These are phyloP conservation scores for Formica selysi DNA, from an alignment of 1,140 invertebrate genomes.

Conservation along the genomic window DNA sequence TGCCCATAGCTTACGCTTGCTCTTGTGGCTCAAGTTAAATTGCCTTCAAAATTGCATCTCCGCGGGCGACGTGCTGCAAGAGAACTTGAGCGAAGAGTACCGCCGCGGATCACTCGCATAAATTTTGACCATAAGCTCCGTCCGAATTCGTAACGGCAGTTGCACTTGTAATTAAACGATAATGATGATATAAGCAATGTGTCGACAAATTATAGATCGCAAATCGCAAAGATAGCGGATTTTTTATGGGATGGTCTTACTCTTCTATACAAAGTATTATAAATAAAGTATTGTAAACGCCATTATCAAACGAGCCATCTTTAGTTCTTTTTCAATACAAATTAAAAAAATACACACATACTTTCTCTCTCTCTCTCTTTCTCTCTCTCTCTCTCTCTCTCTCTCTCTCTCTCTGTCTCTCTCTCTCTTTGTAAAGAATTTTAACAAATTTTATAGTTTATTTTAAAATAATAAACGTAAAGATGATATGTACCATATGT, in stretches of 20 bases:
- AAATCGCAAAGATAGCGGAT: neutral
- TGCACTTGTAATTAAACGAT: constrained; percentile 69
- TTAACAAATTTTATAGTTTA: neutral
- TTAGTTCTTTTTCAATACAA: neutral
- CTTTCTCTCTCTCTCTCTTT: too few relatives aligned
- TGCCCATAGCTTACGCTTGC: constrained; percentile 68
- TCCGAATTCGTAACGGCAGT: constrained; percentile 46
- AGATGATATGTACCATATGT: neutral
- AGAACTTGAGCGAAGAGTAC: constrained; percentile 52
- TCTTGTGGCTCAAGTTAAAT: constrained; percentile 76
- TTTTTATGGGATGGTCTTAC: neutral
- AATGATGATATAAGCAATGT: constrained; percentile 74
- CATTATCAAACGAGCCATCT: neutral
- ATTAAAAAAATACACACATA: neutral
- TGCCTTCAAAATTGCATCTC: constrained; percentile 77
- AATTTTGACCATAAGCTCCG: constrained; percentile 60
- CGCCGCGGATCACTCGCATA: constrained; percentile 66
- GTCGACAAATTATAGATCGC: neutral
- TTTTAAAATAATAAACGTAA: neutral
- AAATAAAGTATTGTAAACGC: constrained; percentile 13
- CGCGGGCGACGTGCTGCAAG: constrained; percentile 56
- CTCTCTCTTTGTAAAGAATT: neutral
- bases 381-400: too few relatives aligned
- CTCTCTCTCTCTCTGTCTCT: too few relatives aligned
- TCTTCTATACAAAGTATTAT: too few relatives aligned